These are phyloP conservation scores for Odontamblyopus lacepedii DNA, from an alignment of 2,797 vertebrate genomes.

Conservation along the genomic window DNA sequence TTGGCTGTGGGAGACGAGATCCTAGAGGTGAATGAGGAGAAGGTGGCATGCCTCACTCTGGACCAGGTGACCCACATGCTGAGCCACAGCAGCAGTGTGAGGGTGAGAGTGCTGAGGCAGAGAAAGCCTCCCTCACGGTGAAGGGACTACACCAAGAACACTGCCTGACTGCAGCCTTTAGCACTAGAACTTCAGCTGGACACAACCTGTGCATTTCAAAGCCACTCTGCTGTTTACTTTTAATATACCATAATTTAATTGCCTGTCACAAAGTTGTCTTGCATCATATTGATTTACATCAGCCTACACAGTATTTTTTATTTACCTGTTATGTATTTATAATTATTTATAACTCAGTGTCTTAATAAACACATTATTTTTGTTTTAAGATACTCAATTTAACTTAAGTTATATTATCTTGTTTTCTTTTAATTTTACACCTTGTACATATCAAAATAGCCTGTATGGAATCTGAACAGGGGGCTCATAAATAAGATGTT, in stretches of 20 bases:
- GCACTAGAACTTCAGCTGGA: not conserved
- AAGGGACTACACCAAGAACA: not conserved
- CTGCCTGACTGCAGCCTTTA: not conserved
- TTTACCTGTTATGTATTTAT: conserved; percentile 15
- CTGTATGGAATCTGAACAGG: not conserved
- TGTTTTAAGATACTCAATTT: not conserved
- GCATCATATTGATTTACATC: not conserved
- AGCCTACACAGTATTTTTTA: conserved; percentile 20
- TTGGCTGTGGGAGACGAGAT: conserved; percentile 87
- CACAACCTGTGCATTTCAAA: not conserved
- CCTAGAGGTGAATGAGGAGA: conserved; percentile 85
- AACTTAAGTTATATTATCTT: not conserved
- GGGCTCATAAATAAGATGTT: not conserved
- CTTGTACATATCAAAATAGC: not conserved
- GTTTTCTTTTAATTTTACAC: not conserved
- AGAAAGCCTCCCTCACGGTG: conserved; percentile 47
- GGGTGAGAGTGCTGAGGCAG: conserved; percentile 80
- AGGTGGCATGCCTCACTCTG: conserved; percentile 82
- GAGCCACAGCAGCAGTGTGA: conserved; percentile 62
- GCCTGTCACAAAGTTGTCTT: not conserved
- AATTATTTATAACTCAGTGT: conserved; percentile 15
- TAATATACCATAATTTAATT: not conserved
- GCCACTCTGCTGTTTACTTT: not conserved
- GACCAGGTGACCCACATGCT: conserved; percentile 77
- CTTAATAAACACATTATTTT: conserved; percentile 9